Conservation (phyloP, 2,888 invertebrate genomes). For the Flabesymbios commensalis region DNA sequence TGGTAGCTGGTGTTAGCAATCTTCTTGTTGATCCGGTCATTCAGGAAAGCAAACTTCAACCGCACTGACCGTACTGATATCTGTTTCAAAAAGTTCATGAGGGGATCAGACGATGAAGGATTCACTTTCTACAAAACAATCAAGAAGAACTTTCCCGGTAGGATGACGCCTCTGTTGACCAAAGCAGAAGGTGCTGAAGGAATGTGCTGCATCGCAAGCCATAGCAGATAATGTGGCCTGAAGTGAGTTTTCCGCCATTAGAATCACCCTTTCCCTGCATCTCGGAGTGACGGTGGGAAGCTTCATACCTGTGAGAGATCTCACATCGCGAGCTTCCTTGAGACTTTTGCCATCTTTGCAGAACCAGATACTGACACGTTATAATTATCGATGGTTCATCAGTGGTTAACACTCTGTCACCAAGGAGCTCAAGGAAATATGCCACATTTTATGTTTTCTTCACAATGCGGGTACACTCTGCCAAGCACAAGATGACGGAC, state of each 20-base stretch:
- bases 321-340: constrained; percentile 20
- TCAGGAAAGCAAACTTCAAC: no score
- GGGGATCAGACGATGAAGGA: no score
- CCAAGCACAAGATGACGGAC: constrained; percentile 20
- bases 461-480: constrained; percentile 2
- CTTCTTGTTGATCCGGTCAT: no score
- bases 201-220: constrained; percentile 29
- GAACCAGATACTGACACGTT: constrained; percentile 14
- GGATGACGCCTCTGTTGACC: no score
- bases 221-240: constrained; percentile 24
- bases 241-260: constrained; percentile 23
- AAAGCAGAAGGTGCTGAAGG: constrained; percentile 16
- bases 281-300: constrained; percentile 25
- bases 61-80: no score
- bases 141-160: background rate
- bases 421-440: constrained; percentile 20
- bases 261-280: constrained; percentile 28
- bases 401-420: constrained; percentile 17
- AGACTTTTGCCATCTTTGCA: constrained; percentile 11
- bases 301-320: constrained; percentile 26
- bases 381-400: constrained; percentile 24
- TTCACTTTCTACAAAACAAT: no score
- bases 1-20: no score
- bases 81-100: no score
- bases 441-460: constrained; percentile 11